These are phyloP conservation scores for Shinisaurus crocodilurus DNA, from an alignment of 2,113 vertebrate genomes.

Conservation along the genomic window DNA sequence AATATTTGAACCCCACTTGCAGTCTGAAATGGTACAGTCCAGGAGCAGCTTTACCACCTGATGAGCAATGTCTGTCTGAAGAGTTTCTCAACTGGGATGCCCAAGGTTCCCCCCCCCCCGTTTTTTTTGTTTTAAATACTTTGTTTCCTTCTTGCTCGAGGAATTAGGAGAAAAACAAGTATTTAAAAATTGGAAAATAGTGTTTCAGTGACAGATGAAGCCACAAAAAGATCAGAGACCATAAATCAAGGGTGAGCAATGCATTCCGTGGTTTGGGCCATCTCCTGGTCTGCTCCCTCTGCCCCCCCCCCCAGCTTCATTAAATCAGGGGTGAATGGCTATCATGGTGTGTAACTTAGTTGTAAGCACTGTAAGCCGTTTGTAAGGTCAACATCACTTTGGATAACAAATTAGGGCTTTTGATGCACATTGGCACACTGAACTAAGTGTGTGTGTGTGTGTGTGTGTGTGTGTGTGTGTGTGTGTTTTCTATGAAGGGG, in stretches of 20 bases:
- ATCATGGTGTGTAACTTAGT: not conserved
- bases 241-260: slow-evolving; percentile 1
- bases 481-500: not conserved
- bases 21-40: no score
- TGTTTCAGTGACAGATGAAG: not conserved
- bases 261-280: not conserved
- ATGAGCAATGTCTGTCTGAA: not conserved
- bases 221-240: not conserved
- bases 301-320: not conserved
- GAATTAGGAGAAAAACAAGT: not conserved
- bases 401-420: not conserved
- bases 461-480: no score
- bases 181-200: not conserved
- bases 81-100: not conserved
- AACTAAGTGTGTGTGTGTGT: no score
- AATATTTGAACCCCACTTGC: not conserved
- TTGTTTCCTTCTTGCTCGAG: not conserved
- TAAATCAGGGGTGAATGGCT: not conserved
- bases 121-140: not conserved
- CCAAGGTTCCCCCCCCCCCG: no score
- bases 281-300: not conserved
- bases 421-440: not conserved
- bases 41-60: not conserved
- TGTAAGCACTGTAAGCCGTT: not conserved
- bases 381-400: not conserved